Evolutionary conservation across 2,797 vertebrate species (phyloP).

Genomic region (Squalus acanthias): DNA sequence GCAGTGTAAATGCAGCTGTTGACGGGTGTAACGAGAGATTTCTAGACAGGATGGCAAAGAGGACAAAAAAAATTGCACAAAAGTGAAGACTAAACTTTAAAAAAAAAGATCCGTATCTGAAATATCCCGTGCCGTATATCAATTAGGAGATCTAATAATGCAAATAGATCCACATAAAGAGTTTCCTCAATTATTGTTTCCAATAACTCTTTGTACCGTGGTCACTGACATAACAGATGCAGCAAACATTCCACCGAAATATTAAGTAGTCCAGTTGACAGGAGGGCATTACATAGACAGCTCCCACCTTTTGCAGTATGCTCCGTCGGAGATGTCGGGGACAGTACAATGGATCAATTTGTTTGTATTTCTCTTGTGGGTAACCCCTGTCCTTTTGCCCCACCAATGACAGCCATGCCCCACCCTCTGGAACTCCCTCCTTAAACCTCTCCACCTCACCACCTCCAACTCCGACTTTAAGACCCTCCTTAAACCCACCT

Average conservation of each 20-base stretch:
- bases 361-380: neutral
- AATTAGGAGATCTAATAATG: neutral
- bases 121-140: neutral
- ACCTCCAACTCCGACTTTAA: neutral
- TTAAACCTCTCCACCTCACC: neutral
- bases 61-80: too few species aligned
- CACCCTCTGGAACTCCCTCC: neutral
- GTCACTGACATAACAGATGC: neutral
- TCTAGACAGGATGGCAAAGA: neutral
- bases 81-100: neutral
- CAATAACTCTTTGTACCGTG: neutral
- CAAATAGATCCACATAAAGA: neutral
- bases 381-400: neutral
- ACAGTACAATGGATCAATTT: neutral
- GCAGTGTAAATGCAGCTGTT: neutral
- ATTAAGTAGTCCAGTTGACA: neutral
- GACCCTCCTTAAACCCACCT: neutral
- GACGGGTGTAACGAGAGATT: neutral
- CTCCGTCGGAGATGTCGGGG: neutral
- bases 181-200: neutral
- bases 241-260: neutral
- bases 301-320: neutral
- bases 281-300: neutral
- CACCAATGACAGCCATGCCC: neutral
- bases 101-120: neutral